These are phyloP conservation scores for Thelaira solivaga DNA, from an alignment of 2,888 invertebrate genomes.

Conservation along the genomic window DNA sequence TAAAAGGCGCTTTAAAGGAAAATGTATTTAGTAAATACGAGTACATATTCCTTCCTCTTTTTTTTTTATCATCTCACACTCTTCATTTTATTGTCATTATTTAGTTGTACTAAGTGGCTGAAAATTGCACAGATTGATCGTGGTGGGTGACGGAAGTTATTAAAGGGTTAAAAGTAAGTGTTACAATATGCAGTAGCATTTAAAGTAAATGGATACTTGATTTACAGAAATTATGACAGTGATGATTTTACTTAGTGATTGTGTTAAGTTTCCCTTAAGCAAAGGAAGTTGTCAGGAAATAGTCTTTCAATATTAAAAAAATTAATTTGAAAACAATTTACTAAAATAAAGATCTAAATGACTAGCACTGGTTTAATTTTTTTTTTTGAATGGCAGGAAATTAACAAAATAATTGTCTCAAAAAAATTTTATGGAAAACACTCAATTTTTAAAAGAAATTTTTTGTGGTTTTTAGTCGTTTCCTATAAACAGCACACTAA, in stretches of 20 bases:
- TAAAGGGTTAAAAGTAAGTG: conserved; percentile 54
- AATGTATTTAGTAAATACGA: conserved; percentile 61
- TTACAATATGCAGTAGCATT: conserved; percentile 20
- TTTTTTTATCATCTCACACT: background rate
- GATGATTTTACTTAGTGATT: conserved; percentile 33
- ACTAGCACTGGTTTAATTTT: too few species aligned
- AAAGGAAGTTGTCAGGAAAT: background rate
- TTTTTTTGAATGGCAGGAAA: too few species aligned
- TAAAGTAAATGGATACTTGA: conserved; percentile 31
- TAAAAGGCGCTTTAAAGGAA: conserved; percentile 62
- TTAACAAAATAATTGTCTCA: too few species aligned
- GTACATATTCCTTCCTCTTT: conserved; percentile 34
- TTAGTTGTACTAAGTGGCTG: conserved; percentile 21
- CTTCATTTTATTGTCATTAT: conserved; percentile 29
- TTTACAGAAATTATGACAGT: conserved; percentile 43
- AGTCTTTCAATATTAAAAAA: background rate
- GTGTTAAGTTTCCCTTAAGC: conserved; percentile 11
- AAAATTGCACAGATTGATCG: conserved; percentile 20
- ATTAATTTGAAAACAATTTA: too few species aligned
- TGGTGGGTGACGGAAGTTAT: conserved; percentile 60
- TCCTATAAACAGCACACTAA: too few species aligned
- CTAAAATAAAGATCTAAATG: too few species aligned
- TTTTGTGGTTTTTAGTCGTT: too few species aligned
- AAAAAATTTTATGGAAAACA: too few species aligned
- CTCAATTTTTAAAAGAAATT: too few species aligned